Percentiles rank a stretch among this genome's conserved stretches.
Conservation (phyloP, 2,888 invertebrate species). For the Conchocele bisecta region DNA sequence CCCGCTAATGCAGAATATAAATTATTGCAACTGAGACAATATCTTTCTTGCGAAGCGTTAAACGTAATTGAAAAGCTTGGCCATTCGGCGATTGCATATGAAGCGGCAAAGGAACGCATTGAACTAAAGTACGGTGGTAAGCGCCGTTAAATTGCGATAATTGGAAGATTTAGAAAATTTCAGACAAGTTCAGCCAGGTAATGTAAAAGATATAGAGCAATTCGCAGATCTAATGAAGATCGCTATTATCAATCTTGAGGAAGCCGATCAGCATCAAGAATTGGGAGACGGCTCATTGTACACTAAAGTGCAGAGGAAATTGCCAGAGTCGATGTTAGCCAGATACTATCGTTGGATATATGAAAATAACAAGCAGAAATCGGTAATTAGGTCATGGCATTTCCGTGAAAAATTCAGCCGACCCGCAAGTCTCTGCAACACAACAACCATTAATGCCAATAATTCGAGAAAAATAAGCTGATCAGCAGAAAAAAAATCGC, state of each 20-base stretch:
- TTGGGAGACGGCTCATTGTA: slow-evolving; percentile 1
- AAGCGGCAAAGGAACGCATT: slow-evolving; percentile 17
- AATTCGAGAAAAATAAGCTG: too few species aligned
- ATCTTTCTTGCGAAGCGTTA: slow-evolving; percentile 9
- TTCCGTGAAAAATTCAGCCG: too few species aligned
- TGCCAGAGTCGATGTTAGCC: slow-evolving; percentile 24
- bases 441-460: too few species aligned
- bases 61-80: slow-evolving; percentile 23
- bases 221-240: too few species aligned
- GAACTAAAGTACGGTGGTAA: slow-evolving; percentile 15
- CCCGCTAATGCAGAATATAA: slow-evolving; percentile 5
- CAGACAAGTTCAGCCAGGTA: background rate
- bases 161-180: slow-evolving; percentile 1
- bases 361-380: too few species aligned
- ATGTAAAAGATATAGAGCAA: slow-evolving; percentile 9
- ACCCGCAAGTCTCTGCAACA: too few species aligned
- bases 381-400: too few species aligned
- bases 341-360: slow-evolving; percentile 23
- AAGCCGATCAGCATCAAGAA: background rate
- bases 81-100: slow-evolving; percentile 6
- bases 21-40: slow-evolving; percentile 19
- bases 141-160: background rate
- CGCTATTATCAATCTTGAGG: slow-evolving; percentile 7
- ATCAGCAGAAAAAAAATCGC: too few species aligned
- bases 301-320: background rate